Evolutionary conservation across 2,797 vertebrate genomes (phyloP).

Genomic region (Periophthalmus magnuspinnatus): DNA sequence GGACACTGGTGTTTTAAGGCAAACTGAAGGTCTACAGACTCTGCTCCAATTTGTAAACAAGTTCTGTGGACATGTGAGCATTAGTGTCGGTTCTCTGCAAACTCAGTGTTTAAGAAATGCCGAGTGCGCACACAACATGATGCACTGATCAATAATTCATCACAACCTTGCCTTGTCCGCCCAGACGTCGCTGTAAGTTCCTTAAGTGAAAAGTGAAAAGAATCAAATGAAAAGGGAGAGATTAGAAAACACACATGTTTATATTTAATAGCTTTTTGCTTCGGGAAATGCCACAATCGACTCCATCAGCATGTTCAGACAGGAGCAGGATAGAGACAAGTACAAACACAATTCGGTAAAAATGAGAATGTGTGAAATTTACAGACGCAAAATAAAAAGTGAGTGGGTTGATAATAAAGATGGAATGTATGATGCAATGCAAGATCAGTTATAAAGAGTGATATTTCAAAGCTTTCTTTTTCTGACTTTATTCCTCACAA

Average conservation of each 20-base stretch:
- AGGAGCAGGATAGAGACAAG: constrained; percentile 48
- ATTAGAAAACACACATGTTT: constrained; percentile 52
- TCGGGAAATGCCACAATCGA: constrained; percentile 68
- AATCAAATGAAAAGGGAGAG: constrained; percentile 69
- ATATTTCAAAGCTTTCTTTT: neutral
- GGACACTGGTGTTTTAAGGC: constrained; percentile 66
- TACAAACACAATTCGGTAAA: constrained; percentile 1
- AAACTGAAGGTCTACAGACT: constrained; percentile 64
- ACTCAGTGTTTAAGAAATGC: constrained; percentile 80
- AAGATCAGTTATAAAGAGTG: neutral
- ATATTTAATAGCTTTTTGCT: constrained; percentile 71
- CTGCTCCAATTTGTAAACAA: constrained; percentile 86
- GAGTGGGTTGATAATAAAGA: neutral
- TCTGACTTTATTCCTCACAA: neutral
- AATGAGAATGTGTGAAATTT: neutral
- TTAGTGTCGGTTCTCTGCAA: constrained; percentile 83
- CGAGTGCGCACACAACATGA: constrained; percentile 70
- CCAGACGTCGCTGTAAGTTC: constrained; percentile 75
- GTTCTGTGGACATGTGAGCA: constrained; percentile 74
- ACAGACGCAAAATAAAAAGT: neutral
- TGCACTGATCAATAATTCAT: constrained; percentile 85
- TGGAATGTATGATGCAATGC: neutral
- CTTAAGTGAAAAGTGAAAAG: constrained; percentile 56
- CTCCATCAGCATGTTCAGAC: constrained; percentile 71
- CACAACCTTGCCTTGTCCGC: constrained; percentile 67